Conservation (phyloP, 2,113 vertebrate genomes). For the Calyptommatus sinebrachiatus region DNA sequence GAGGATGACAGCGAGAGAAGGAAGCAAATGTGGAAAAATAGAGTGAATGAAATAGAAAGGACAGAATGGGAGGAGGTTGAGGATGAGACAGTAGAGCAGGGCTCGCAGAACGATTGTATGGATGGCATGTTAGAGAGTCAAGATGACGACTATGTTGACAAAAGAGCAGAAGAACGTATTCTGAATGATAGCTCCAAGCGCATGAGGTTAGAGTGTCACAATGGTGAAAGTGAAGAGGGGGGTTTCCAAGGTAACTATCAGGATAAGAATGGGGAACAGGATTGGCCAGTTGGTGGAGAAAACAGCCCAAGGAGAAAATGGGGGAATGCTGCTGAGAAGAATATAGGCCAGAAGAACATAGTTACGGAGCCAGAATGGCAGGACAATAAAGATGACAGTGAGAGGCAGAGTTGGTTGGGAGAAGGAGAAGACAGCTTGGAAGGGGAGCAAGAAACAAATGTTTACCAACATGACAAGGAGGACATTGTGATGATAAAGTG, state of each 20-base stretch:
- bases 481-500: neutral
- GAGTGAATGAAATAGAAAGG: neutral
- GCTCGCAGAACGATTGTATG: neutral
- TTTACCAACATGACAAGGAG: neutral
- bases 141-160: neutral
- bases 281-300: neutral
- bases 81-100: neutral
- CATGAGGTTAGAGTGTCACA: conserved; percentile 18
- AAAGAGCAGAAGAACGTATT: neutral
- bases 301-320: neutral
- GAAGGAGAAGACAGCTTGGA: conserved; percentile 5
- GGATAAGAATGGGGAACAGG: neutral
- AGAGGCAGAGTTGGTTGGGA: conserved; percentile 6
- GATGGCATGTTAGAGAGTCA: conserved; percentile 16
- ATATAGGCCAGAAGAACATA: neutral
- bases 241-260: neutral
- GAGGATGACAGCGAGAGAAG: neutral
- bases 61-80: neutral
- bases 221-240: neutral
- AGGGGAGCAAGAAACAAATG: neutral
- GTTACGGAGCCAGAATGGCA: neutral
- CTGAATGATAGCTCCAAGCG: neutral
- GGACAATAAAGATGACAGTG: neutral
- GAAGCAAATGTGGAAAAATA: neutral
- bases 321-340: neutral